phyloP scores from a whole-genome alignment of 2,888 invertebrate genomes.

The Pollenia angustigena region DNA sequence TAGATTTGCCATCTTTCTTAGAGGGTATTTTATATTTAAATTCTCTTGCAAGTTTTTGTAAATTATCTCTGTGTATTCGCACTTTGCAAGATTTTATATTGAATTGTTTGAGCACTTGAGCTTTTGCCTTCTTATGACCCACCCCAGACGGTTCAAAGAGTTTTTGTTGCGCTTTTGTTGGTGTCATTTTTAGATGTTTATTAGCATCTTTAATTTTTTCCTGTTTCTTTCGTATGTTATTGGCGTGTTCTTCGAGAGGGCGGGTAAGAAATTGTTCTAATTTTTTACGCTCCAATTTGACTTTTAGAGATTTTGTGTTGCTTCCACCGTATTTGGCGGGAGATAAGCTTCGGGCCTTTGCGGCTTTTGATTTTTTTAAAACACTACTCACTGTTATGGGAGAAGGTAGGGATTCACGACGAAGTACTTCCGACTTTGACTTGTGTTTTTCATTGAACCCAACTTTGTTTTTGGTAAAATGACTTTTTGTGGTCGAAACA shows the following conservation, averaged over 20 bases:
- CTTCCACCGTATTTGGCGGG: slow-evolving; percentile 67
- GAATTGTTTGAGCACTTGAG: slow-evolving; percentile 57
- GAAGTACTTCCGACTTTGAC: slow-evolving; percentile 7
- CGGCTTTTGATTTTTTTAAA: slow-evolving; percentile 50
- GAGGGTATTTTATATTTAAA: slow-evolving; percentile 39
- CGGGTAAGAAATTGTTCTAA: slow-evolving; percentile 53
- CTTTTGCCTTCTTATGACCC: slow-evolving; percentile 33
- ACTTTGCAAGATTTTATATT: slow-evolving; percentile 73
- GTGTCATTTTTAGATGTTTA: slow-evolving; percentile 64
- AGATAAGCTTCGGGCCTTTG: slow-evolving; percentile 74
- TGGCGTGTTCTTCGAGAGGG: slow-evolving; percentile 39
- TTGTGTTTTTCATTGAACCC: slow-evolving; percentile 50
- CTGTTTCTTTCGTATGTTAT: slow-evolving; percentile 33
- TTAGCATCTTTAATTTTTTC: slow-evolving; percentile 18
- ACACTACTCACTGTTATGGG: slow-evolving; percentile 48
- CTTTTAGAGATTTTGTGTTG: slow-evolving; percentile 71
- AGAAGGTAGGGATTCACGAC: slow-evolving; percentile 74
- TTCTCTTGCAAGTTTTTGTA: slow-evolving; percentile 63
- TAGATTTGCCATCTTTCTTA: slow-evolving; percentile 46
- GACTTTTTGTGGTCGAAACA: slow-evolving; percentile 6
- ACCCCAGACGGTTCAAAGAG: slow-evolving; percentile 69
- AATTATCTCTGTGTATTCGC: slow-evolving; percentile 70
- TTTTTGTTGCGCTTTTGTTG: slow-evolving; percentile 76
- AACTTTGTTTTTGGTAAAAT: slow-evolving; percentile 10
- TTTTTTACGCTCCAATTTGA: slow-evolving; percentile 73